These are phyloP conservation scores for Cromileptes altivelis DNA, from an alignment of 2,113 vertebrate genomes.

Conservation along the genomic window DNA sequence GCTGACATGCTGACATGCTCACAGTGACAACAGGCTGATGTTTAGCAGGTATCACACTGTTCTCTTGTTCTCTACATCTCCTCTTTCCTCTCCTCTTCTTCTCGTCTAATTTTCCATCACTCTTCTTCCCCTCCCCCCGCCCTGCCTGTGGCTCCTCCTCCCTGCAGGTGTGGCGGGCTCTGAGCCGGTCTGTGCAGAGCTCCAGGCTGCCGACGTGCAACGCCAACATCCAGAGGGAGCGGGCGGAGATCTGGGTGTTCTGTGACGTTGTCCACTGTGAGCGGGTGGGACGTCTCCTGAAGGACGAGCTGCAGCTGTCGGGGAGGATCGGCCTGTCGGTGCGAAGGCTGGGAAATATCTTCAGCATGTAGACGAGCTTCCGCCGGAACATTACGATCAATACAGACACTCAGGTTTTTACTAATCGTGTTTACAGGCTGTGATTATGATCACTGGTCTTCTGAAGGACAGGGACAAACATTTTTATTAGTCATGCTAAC, in stretches of 20 bases:
- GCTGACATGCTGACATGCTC: too few relatives aligned
- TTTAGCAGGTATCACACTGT: background rate
- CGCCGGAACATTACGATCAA: background rate
- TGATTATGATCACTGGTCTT: background rate
- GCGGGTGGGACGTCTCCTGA: constrained; percentile 89
- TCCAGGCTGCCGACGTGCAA: constrained; percentile 90
- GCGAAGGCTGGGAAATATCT: constrained; percentile 86
- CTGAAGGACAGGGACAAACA: too few relatives aligned
- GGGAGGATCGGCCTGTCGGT: constrained; percentile 89
- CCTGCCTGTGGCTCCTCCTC: too few relatives aligned
- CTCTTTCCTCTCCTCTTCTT: background rate
- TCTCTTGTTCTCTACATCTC: background rate
- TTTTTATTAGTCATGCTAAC: too few relatives aligned
- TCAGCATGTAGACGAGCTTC: constrained; percentile 77
- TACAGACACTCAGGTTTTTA: background rate
- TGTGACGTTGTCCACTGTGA: constrained; percentile 92
- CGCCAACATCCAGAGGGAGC: constrained; percentile 90
- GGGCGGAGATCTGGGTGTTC: constrained; percentile 93
- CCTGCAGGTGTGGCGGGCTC: constrained; percentile 84
- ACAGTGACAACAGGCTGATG: too few relatives aligned
- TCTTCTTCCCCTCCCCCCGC: background rate
- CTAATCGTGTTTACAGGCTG: background rate
- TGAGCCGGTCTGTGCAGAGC: constrained; percentile 83
- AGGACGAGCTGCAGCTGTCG: constrained; percentile 86
- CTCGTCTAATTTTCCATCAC: too few relatives aligned